Evolutionary conservation across 2,888 invertebrate genomes (phyloP).

Genomic region (Lepidochitona cinerea): DNA sequence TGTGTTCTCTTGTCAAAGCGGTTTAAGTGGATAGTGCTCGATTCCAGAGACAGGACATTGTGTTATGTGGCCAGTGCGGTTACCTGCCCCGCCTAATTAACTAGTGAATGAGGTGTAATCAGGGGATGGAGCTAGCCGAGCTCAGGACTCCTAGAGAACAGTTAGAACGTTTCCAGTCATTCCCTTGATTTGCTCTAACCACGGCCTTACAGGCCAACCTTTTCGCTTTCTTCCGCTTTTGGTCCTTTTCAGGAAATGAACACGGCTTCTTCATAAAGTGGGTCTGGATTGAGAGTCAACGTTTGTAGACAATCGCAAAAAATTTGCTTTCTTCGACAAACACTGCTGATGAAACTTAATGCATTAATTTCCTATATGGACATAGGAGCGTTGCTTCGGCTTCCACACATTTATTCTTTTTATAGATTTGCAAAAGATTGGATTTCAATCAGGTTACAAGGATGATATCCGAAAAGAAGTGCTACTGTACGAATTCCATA

Average conservation of each 20-base stretch:
- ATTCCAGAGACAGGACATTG: not conserved
- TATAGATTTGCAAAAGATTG: too few species aligned
- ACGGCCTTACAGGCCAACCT: not conserved
- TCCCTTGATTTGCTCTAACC: not conserved
- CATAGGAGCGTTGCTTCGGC: too few species aligned
- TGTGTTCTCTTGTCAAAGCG: not conserved
- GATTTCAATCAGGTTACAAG: too few species aligned
- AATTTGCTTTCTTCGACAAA: not conserved
- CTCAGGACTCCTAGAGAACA: not conserved
- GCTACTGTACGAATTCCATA: too few species aligned
- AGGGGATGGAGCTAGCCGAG: not conserved
- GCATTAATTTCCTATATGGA: constrained; percentile 2
- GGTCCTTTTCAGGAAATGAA: not conserved
- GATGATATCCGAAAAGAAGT: too few species aligned
- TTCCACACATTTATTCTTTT: too few species aligned
- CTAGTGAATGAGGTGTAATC: not conserved
- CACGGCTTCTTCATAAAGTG: constrained; percentile 4
- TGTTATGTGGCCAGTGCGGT: not conserved
- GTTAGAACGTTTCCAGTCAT: not conserved
- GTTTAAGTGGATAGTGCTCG: not conserved
- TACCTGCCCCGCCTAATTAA: constrained; percentile 1
- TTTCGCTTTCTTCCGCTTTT: not conserved
- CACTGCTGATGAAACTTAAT: not conserved
- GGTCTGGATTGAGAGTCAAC: not conserved
- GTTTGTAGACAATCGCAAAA: not conserved